A percentile compares a stretch with the other conserved stretches of the same genome.
phyloP scores from a whole-genome alignment of 2,113 vertebrate genomes.

The Lates calcarifer region DNA sequence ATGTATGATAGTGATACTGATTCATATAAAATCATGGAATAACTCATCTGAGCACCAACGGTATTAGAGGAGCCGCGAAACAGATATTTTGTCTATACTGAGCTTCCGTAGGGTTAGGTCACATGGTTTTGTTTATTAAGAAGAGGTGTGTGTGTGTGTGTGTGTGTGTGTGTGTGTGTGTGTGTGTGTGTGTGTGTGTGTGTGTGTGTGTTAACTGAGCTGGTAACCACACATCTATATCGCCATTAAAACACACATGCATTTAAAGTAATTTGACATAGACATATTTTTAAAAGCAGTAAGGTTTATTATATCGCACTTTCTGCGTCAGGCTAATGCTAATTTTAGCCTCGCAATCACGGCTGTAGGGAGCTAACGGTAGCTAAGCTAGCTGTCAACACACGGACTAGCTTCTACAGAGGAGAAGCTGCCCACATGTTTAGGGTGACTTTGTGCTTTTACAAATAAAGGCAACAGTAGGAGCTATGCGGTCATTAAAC shows the following conservation, averaged over 20 bases:
- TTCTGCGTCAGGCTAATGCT: background rate
- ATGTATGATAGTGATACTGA: background rate
- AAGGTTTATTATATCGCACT: rapidly evolving
- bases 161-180: too few relatives aligned
- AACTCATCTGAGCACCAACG: background rate
- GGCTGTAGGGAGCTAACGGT: background rate
- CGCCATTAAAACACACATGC: rapidly evolving
- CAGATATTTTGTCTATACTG: background rate
- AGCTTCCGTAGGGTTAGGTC: constrained; percentile 59
- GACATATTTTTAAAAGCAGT: rapidly evolving
- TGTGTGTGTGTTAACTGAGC: background rate
- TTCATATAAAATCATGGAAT: background rate
- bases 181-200: too few relatives aligned
- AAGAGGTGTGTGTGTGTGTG: background rate
- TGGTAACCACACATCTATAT: background rate
- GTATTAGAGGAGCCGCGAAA: background rate
- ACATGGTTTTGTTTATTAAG: constrained; percentile 73
- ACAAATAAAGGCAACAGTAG: background rate
- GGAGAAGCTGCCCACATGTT: background rate
- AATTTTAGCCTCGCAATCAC: background rate
- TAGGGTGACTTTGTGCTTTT: background rate
- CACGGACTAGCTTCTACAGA: background rate
- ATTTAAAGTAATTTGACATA: background rate
- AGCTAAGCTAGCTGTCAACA: background rate
- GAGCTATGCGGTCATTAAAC: constrained; percentile 90